A percentile compares a stretch with the other conserved stretches of the same genome.
phyloP scores from a whole-genome alignment of 1,140 invertebrate species.

The Macrosteles quadrilineatus region DNA sequence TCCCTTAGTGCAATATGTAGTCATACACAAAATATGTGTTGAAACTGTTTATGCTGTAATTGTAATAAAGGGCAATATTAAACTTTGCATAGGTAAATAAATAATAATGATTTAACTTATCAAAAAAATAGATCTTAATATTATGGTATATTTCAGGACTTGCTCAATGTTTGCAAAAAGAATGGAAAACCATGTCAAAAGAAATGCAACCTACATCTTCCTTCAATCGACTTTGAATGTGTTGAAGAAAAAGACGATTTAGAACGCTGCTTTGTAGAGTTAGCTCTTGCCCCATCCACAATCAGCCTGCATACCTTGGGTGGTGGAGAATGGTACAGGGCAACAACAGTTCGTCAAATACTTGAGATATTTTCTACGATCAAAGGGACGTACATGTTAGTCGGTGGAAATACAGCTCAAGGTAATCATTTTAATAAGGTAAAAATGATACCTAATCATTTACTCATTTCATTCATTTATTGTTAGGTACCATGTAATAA shows the following conservation, averaged over 20 bases:
- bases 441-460: not conserved
- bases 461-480: not conserved
- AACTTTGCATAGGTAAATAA: too few relatives aligned
- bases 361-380: constrained; percentile 20
- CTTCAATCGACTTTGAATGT: too few relatives aligned
- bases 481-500: not conserved
- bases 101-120: too few relatives aligned
- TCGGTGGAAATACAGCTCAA: constrained; percentile 19
- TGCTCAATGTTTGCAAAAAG: constrained; percentile 8
- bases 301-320: not conserved
- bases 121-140: too few relatives aligned
- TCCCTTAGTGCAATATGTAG: too few relatives aligned
- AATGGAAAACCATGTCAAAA: not conserved
- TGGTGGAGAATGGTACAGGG: constrained; percentile 9
- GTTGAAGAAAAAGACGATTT: not conserved
- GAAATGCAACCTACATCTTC: not conserved
- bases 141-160: too few relatives aligned
- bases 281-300: not conserved
- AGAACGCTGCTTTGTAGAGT: not conserved
- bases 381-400: constrained; percentile 20
- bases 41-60: too few relatives aligned
- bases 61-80: too few relatives aligned
- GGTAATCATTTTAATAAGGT: constrained; percentile 12
- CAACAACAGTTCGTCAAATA: not conserved
- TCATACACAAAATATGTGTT: too few relatives aligned